phyloP scores from a whole-genome alignment of 2,888 invertebrate species.

The Calameuta pallipes region DNA sequence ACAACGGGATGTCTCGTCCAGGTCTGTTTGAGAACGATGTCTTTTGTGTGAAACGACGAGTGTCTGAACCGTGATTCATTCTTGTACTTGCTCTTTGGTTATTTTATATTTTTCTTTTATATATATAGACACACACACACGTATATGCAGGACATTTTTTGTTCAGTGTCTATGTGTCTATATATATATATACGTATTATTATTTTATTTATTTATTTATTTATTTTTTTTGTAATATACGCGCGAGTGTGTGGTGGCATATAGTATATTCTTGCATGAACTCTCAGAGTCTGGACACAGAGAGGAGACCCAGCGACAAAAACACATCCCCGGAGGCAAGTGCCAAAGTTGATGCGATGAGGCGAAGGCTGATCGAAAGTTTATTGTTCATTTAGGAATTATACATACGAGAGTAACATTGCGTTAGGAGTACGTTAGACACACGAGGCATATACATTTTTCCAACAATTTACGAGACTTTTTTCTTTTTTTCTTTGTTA shows the following conservation, averaged over 20 bases:
- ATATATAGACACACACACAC: too few species aligned
- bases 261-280: conserved; percentile 52
- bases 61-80: conserved; percentile 1
- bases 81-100: conserved; percentile 10
- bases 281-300: conserved; percentile 59
- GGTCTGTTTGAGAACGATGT: conserved; percentile 2
- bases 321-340: conserved; percentile 31
- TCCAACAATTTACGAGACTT: too few species aligned
- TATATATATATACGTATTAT: conserved; percentile 18
- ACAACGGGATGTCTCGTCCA: neutral
- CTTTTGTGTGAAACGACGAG: neutral
- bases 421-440: too few species aligned
- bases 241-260: conserved; percentile 15
- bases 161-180: conserved; percentile 1
- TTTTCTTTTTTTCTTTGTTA: too few species aligned
- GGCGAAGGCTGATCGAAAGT: conserved; percentile 22
- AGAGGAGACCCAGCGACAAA: conserved; percentile 50
- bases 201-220: conserved; percentile 8
- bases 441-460: too few species aligned
- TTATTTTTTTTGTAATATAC: conserved; percentile 7
- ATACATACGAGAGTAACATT: neutral
- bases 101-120: neutral
- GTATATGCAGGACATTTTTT: conserved; percentile 1
- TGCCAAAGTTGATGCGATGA: conserved; percentile 23
- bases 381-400: conserved; percentile 27